These are phyloP conservation scores for Octonoba sinensis DNA, from an alignment of 2,888 invertebrate genomes.

Conservation along the genomic window DNA sequence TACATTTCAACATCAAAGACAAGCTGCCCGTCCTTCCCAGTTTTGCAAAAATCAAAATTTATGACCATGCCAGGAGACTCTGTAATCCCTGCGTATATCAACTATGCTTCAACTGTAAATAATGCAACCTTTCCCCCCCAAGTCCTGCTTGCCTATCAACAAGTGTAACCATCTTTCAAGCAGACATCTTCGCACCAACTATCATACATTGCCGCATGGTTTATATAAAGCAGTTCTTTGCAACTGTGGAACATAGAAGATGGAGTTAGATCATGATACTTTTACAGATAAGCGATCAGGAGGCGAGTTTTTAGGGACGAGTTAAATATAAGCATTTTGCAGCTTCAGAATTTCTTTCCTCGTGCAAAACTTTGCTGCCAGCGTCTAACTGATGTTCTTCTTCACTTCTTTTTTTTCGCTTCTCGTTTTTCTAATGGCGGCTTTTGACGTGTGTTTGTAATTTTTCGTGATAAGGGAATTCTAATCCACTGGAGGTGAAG, in stretches of 20 bases:
- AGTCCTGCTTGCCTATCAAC: conserved; percentile 43
- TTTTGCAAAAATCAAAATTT: conserved; percentile 53
- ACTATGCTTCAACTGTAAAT: conserved; percentile 38
- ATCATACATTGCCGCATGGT: conserved; percentile 13
- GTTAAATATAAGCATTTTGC: conserved; percentile 26
- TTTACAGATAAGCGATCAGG: conserved; percentile 22
- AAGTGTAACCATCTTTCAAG: conserved; percentile 21
- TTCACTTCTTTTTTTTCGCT: neutral
- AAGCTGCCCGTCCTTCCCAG: conserved; percentile 14
- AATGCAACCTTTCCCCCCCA: conserved; percentile 13
- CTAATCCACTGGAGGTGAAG: conserved; percentile 4
- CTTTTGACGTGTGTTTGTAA: conserved; percentile 18
- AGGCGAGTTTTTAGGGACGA: conserved; percentile 10
- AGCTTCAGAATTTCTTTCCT: conserved; percentile 6
- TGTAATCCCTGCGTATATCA: conserved; percentile 34
- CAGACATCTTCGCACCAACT: neutral
- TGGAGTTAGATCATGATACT: conserved; percentile 3
- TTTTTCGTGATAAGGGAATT: conserved; percentile 31
- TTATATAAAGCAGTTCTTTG: conserved; percentile 18
- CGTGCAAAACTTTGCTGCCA: conserved; percentile 9
- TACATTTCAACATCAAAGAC: conserved; percentile 3
- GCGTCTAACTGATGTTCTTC: conserved; percentile 16
- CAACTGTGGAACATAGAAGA: conserved; percentile 14
- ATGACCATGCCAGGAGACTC: conserved; percentile 26
- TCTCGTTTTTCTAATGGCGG: neutral